Percentiles rank a stretch among this genome's conserved stretches.
These are phyloP conservation scores for Aix galericulata DNA, from an alignment of 2,113 vertebrate genomes.

Conservation along the genomic window DNA sequence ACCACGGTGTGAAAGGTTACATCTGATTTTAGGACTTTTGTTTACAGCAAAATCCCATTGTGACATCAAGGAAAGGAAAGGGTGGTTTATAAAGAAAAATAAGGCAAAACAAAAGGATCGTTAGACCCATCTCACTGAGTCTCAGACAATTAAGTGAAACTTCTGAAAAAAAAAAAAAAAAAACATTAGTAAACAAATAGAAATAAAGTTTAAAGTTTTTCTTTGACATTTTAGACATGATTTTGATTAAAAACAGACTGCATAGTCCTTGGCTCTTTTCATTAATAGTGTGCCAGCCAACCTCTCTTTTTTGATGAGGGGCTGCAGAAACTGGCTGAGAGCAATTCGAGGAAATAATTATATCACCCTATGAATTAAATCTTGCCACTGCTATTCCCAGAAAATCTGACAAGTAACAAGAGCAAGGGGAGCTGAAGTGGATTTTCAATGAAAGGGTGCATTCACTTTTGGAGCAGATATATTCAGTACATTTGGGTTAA, in stretches of 20 bases:
- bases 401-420: background rate
- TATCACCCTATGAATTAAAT: background rate
- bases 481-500: background rate
- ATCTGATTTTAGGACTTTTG: background rate
- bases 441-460: background rate
- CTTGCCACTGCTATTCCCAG: background rate
- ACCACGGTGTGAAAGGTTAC: background rate
- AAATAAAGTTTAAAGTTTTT: background rate
- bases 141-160: background rate
- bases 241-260: background rate
- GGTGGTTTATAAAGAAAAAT: background rate
- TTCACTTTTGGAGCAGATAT: background rate
- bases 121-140: background rate
- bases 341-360: background rate
- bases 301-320: background rate
- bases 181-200: background rate
- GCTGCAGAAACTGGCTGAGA: background rate
- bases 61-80: background rate
- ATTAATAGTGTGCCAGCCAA: background rate
- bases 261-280: background rate
- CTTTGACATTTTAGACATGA: background rate
- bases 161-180: background rate
- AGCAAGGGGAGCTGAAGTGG: background rate
- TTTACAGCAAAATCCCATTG: background rate
- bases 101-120: background rate